Evolutionary conservation across 2,797 vertebrate species (phyloP).

Genomic region (Xiphorhynchus erythropygius): DNA sequence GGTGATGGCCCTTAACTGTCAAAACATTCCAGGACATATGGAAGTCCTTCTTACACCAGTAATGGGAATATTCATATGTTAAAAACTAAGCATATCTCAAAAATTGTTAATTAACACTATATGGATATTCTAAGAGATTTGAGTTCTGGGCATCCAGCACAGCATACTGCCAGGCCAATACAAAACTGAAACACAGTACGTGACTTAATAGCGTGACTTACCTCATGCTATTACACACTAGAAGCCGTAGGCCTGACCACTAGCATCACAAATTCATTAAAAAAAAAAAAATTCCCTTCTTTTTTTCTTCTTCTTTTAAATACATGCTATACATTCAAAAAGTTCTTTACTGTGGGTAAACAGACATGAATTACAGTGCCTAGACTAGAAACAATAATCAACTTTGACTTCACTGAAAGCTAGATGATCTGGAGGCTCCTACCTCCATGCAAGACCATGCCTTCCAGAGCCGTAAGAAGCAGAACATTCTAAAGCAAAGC

Average conservation of each 20-base stretch:
- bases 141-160: not conserved
- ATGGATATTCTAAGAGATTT: not conserved
- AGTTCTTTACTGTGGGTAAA: not conserved
- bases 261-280: not conserved
- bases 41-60: not conserved
- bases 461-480: not conserved
- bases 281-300: not conserved
- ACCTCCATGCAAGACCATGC: not conserved
- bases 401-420: not conserved
- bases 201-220: not conserved
- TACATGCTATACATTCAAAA: constrained; percentile 1
- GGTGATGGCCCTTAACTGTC: not conserved
- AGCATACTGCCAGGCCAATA: not conserved
- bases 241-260: not conserved
- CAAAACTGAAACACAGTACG: not conserved
- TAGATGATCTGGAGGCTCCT: not conserved
- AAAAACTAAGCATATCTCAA: not conserved
- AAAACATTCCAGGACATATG: not conserved
- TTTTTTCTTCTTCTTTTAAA: not conserved
- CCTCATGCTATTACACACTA: not conserved
- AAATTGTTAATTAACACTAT: not conserved
- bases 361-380: constrained; percentile 16
- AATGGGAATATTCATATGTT: not conserved
- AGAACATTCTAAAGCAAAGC: constrained; percentile 30
- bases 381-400: not conserved